Base-by-base conservation (phyloP, 1,140 invertebrate genomes). In the Drosophila fuyamai region DNA sequence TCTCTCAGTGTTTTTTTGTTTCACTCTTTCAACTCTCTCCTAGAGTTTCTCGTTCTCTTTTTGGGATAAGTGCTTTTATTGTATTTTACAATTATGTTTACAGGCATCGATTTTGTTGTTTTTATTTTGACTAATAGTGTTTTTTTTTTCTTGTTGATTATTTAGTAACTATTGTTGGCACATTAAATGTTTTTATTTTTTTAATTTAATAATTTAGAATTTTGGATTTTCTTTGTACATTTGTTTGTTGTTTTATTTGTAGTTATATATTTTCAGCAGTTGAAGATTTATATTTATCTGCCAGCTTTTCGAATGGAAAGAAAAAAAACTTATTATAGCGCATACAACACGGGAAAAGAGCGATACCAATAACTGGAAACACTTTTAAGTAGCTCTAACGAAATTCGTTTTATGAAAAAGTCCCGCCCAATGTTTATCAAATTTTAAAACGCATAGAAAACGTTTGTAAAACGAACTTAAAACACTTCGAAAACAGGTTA, bases 191-290 rank as follows among this genome's bases (percentile, higher is more conserved):
- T 57, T 44, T 38, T 50, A 60, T 55, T 43, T 32, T 55, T 54
- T 76, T 53, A 61, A 48, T 68, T 68, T 51, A 57, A 46, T 38
- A 66, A 1, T 14, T 50, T 70, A 58, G 18, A 10, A 50, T 71
- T 78, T 35, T 47, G 59, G 43, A 36, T 68, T 59, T 18, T 12
- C 41, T 83, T 79, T 79, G 81, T 79, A 83, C 71, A 61, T 76
- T 54, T 63, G 57, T 46, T 74, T 46, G 18, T 47, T 61, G 35
- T 56, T 70, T 73, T 41, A 29, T 59, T 55, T 44, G 35, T 60
- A 58, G 27, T 14, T 38, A 51, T 48, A 40, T 41, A 13, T 46
- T 48, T 80, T 79, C 35, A 50, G 48, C 14, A 44, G 32, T 32
- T 38, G 16, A 13, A 3, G 27, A 36, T 41, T 46, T 58, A 58